Conservation (phyloP, 2,113 vertebrate genomes). For the Sceloporus undulatus region DNA sequence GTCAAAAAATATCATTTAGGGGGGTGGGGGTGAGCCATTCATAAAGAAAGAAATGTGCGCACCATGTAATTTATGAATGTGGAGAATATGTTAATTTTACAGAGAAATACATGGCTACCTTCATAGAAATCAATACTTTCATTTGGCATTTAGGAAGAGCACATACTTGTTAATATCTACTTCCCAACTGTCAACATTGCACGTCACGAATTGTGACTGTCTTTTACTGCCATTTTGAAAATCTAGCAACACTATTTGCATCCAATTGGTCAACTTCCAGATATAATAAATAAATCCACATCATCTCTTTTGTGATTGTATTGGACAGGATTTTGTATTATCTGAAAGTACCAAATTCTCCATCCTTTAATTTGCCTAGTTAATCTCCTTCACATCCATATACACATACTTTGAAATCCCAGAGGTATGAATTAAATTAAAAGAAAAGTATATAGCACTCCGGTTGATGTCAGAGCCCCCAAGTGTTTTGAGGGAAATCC, state of each 20-base stretch:
- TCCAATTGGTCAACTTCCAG: neutral
- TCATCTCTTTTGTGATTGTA: neutral
- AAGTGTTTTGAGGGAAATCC: slow-evolving; percentile 58
- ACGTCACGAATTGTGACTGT: no score
- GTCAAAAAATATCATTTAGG: no score
- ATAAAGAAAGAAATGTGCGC: no score
- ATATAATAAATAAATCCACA: neutral
- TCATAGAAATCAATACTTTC: no score
- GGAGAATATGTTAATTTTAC: no score
- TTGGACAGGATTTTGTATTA: neutral
- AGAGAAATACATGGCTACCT: no score
- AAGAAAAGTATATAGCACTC: slow-evolving; percentile 27
- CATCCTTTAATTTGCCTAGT: neutral
- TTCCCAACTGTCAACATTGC: no score
- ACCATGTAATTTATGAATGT: no score
- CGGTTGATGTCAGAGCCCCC: slow-evolving; percentile 19
- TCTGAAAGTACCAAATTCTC: neutral
- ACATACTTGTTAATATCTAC: no score
- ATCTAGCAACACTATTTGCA: neutral
- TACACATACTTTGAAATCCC: slow-evolving; percentile 24
- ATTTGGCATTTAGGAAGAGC: no score
- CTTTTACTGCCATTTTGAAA: no score
- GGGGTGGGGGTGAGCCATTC: no score
- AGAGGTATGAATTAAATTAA: slow-evolving; percentile 27
- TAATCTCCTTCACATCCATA: neutral